These are phyloP conservation scores for Caenorhabditis sinica DNA, from an alignment of 2,888 invertebrate species.

Conservation along the genomic window DNA sequence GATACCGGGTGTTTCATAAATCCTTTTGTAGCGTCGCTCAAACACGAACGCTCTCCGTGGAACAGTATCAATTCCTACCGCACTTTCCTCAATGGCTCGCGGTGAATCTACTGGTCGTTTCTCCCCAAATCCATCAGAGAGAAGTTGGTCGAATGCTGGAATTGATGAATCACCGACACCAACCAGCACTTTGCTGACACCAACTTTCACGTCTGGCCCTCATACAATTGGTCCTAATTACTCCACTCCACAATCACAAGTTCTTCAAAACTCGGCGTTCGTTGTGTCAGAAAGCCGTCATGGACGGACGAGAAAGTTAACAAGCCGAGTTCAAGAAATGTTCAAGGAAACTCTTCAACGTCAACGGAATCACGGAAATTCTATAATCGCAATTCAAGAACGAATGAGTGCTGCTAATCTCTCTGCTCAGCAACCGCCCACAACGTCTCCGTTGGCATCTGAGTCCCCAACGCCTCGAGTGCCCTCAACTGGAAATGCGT, in stretches of 20 bases:
- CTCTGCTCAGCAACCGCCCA: slow-evolving; percentile 1
- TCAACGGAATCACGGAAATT: slow-evolving; percentile 67
- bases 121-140: slow-evolving; percentile 70
- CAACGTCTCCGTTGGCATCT: slow-evolving; percentile 14
- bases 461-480: slow-evolving; percentile 12
- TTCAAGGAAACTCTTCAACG: slow-evolving; percentile 77
- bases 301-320: slow-evolving; percentile 82
- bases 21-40: slow-evolving; percentile 58
- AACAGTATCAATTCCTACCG: slow-evolving; percentile 32
- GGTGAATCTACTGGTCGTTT: slow-evolving; percentile 43
- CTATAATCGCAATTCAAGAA: slow-evolving; percentile 55
- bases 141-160: slow-evolving; percentile 65
- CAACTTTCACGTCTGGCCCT: slow-evolving; percentile 50
- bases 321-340: slow-evolving; percentile 82
- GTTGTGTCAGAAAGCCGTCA: slow-evolving; percentile 79
- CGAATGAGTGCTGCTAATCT: slow-evolving; percentile 42
- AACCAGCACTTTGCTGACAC: slow-evolving; percentile 18
- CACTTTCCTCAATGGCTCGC: slow-evolving; percentile 30
- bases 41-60: slow-evolving; percentile 55
- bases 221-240: slow-evolving; percentile 4
- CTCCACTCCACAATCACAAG: slow-evolving; percentile 42
- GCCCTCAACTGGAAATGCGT: background rate
- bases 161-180: slow-evolving; percentile 62
- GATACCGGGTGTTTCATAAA: background rate
- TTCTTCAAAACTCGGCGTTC: slow-evolving; percentile 74